phyloP scores from a whole-genome alignment of 2,888 invertebrate species.

The Caenorhabditis doughertyi region DNA sequence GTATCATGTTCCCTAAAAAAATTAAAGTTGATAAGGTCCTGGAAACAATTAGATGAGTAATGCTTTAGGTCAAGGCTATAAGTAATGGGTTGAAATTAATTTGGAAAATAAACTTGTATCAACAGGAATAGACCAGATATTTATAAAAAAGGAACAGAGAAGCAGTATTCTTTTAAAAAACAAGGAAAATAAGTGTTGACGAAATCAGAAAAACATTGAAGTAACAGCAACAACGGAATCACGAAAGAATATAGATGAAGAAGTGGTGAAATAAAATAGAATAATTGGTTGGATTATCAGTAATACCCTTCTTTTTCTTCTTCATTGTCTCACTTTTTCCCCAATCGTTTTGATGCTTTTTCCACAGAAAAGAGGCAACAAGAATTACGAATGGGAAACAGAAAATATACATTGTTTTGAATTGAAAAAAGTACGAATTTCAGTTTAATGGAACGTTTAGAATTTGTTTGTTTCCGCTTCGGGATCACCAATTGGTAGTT shows the following conservation, averaged over 20 bases:
- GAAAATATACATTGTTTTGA: not conserved
- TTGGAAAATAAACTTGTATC: no score
- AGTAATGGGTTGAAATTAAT: no score
- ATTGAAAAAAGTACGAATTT: not conserved
- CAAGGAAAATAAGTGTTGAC: no score
- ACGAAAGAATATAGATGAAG: slow-evolving; percentile 1
- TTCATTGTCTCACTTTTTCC: not conserved
- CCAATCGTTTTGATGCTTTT: slow-evolving; percentile 18
- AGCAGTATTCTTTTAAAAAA: no score
- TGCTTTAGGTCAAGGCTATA: no score
- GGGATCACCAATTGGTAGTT: no score
- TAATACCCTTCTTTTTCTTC: slow-evolving; percentile 39
- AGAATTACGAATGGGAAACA: slow-evolving; percentile 17
- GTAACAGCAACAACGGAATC: slow-evolving; percentile 3
- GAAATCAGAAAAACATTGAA: not conserved
- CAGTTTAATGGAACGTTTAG: not conserved
- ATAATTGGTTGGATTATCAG: slow-evolving; percentile 62
- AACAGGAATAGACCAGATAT: no score
- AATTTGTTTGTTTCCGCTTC: not conserved
- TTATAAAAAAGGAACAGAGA: no score
- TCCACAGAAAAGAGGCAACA: not conserved
- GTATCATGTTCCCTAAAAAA: no score
- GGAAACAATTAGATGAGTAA: no score
- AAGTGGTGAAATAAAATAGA: slow-evolving; percentile 19
- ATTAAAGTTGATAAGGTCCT: no score